Conservation (phyloP, 2,797 vertebrate genomes). For the Megalops cyprinoides region DNA sequence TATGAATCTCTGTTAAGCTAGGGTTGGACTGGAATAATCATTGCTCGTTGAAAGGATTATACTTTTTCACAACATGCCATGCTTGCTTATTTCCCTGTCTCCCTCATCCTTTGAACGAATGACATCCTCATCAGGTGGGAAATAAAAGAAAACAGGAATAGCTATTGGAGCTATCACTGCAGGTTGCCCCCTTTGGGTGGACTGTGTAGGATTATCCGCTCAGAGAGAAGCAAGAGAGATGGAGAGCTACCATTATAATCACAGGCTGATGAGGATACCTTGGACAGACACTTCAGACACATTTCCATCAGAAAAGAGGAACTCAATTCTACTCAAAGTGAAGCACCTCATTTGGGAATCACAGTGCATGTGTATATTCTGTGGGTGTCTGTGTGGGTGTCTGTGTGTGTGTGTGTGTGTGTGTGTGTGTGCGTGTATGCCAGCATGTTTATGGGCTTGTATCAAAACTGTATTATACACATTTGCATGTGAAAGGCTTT, state of each 20-base stretch:
- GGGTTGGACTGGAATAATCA: not conserved
- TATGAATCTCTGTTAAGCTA: no score
- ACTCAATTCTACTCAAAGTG: not conserved
- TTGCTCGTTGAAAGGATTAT: not conserved
- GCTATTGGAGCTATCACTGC: not conserved
- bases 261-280: conserved; percentile 14
- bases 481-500: no score
- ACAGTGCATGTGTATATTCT: conserved; percentile 8
- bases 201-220: conserved; percentile 7
- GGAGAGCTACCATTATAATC: conserved; percentile 26
- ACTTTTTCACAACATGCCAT: not conserved
- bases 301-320: conserved; percentile 13
- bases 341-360: not conserved
- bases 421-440: not conserved
- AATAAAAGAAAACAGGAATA: not conserved
- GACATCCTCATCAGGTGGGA: no score
- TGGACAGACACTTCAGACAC: conserved; percentile 2
- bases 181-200: conserved; percentile 4
- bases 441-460: not conserved
- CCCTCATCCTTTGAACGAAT: not conserved
- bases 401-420: not conserved
- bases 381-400: not conserved
- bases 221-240: conserved; percentile 2
- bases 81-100: not conserved
- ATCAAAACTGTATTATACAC: no score